Evolutionary conservation across 2,797 vertebrate species (phyloP), one percentile per base, ranked within the genome.

Genomic region (Molossus alvarezi): DNA sequence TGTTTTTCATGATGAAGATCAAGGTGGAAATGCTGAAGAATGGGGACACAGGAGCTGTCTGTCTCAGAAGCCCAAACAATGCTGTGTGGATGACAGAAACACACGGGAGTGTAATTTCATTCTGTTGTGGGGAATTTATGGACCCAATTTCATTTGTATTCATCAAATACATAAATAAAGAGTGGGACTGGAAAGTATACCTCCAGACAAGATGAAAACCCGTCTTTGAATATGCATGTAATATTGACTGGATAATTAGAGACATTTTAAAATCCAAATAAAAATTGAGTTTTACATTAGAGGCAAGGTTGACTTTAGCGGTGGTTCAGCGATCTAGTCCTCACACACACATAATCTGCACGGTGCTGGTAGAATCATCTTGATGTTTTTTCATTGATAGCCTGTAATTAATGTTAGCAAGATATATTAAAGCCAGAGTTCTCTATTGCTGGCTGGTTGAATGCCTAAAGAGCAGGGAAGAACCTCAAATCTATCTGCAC

Each of bases 191-290:
- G 73, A 64, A 69, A 80, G 18, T 8, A 0, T 81, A 95, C 77
- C 83, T 98, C 96, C 97, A 86, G 87, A 96, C 81, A 90, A 97
- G 91, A 96, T 96, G 94, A 97, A 97, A 97, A 96, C 95, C 93
- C 97, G 91, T 97, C 96, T 97, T 97, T 97, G 96, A 98, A 97
- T 98, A 97, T 97, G 94, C 97, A 96, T 95, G 76, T 94, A 94
- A 25, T 96, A 97, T 98, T 97, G 97, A 98, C 97, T 95, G 85
- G 95, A 95, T 98, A 97, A 98, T 97, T 97, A 95, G 95, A 98
- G 97, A 97, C 96, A 97, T 98, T 97, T 98, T 98, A 89, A 98
- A 98, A 98, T 98, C 97, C 96, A 98, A 98, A 98, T 98, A 98
- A 97, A 98, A 98, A 98, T 97, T 95, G 95, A 98, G 93, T 97